Base-by-base conservation (phyloP, 2,888 invertebrate genomes). In the Pristionchus exspectatus region DNA sequence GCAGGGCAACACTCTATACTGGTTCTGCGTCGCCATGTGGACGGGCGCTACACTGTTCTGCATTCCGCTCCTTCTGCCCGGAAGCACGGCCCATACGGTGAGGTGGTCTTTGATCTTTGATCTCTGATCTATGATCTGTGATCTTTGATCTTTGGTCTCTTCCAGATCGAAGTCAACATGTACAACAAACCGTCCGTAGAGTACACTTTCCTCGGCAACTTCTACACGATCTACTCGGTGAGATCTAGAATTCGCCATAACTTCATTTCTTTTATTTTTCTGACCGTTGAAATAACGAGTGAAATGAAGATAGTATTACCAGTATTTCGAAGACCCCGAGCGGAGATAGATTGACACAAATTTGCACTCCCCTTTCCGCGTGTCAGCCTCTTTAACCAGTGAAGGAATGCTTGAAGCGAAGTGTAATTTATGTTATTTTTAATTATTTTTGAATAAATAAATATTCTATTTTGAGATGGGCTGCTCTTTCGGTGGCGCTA, bases 21-120 rank as follows among this genome's bases (percentile, higher is more conserved):
- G 54, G 50, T 81, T 81, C 50, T 81, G 50, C n/a, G 54, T 81
- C 16, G 81, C n/a, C 4, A 81, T 50, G 24, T 81, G 81, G 81
- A 30, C 50, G 1, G 33, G 10, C 9, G 81, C 50, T 1, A 3
- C 33, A 1, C 18, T 44, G 2, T 54, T 81, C 50, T 81, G n/a
- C 21, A 50, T 81, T 81, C 81, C 81, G 9, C n/a, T 81, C 7
- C 2, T 81, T 1, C 33, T 81, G n/a, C 81, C 81, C 12, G 81
- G 81, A n/a, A 50, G 30, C 44, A 81, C 81, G 10, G 81, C 50
- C 3, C 81, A 81, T 50, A 81, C 54, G n/a, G 81, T 81, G 21
- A 50, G 81, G 5, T 77, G 33, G 38, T 77, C 77, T 30, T 77
- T 77, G 38, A 33, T 77, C 30, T 77, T 16, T 77, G 14, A 38